These are phyloP conservation scores for Drosophila takahashii DNA, from an alignment of 1,140 invertebrate genomes.

Conservation along the genomic window DNA sequence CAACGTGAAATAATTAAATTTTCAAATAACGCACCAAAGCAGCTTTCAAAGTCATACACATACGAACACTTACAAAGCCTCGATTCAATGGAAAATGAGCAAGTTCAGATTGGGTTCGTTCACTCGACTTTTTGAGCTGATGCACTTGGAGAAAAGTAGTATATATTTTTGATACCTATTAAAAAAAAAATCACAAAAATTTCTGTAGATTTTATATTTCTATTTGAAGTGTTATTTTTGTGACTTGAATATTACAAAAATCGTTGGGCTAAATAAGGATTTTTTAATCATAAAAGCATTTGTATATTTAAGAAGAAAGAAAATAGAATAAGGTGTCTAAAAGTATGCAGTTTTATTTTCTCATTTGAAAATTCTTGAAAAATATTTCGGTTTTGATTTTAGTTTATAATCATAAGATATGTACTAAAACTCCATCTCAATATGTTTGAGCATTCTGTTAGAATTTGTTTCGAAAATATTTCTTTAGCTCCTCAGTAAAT, in stretches of 20 bases:
- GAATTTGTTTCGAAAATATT: not conserved
- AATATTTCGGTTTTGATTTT: no score
- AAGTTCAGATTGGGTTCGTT: conserved; percentile 21
- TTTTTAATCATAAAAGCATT: not conserved
- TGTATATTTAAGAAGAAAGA: not conserved
- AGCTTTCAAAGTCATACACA: conserved; percentile 67
- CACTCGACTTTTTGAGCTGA: conserved; percentile 13
- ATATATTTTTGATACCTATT: no score
- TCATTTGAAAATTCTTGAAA: no score
- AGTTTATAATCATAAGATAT: no score
- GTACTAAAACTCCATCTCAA: no score
- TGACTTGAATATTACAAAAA: no score
- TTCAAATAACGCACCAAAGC: conserved; percentile 72
- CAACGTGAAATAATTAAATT: conserved; percentile 78
- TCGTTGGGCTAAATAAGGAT: no score
- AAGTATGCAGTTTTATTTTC: not conserved
- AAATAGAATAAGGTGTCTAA: not conserved
- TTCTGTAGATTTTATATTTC: not conserved
- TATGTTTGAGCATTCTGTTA: no score
- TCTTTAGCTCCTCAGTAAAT: not conserved
- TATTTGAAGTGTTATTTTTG: no score
- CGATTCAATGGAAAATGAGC: conserved; percentile 70
- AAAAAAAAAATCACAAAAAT: no score
- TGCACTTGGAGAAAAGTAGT: conserved; percentile 2
- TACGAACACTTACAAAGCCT: conserved; percentile 36